Evolutionary conservation across 1,140 invertebrate genomes (phyloP), one percentile per base, ranked within the genome.

Genomic region (Drosophila bocqueti): DNA sequence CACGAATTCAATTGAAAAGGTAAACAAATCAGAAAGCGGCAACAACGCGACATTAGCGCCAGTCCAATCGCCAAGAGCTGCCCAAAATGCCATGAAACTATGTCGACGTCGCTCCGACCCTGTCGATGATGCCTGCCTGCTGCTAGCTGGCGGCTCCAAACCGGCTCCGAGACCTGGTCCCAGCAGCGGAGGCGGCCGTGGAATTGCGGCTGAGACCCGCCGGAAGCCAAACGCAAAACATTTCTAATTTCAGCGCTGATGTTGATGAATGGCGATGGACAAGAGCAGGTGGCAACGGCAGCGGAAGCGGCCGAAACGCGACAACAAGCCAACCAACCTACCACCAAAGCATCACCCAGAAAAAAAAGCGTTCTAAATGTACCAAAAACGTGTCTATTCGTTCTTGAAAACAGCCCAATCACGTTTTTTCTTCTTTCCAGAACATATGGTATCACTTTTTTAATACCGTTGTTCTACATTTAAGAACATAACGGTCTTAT

Each of bases 11-110:
- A 86, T 83, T 86, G 80, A 80, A 86, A 89, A 76, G 61, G 72
- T 83, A 86, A 86, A 86, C 83, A 89, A 89, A 89, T 86, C 84
- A 83, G 83, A 76, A 76, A 63, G 69, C 31, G 58, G 66, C 76
- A 83, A 76, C 74, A 79, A 60, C 84, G 63, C 79, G 76, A 83
- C 84, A 86, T 83, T 89, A 83, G 54, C 76, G 76, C 42, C 59
- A 71, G 69, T 67, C 63, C 68, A 55, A 55, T 57, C 55, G 61
- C 66, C 65, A 52, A 69, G 62, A 69, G 63, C 64, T 81, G 60
- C 52, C 74, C 57, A 77, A 78, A 57, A 78, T 77, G 74, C 47
- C 67, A 67, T 79, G 76, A 83, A 83, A 83, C 80, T 79, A 75
- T 79, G 80, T 74, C 65, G 81, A 65, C 65, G 46, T 40, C 45